Percentiles rank a stretch among this genome's conserved stretches.
Conservation (phyloP, 2,888 invertebrate species). For the Apamea sordens region DNA sequence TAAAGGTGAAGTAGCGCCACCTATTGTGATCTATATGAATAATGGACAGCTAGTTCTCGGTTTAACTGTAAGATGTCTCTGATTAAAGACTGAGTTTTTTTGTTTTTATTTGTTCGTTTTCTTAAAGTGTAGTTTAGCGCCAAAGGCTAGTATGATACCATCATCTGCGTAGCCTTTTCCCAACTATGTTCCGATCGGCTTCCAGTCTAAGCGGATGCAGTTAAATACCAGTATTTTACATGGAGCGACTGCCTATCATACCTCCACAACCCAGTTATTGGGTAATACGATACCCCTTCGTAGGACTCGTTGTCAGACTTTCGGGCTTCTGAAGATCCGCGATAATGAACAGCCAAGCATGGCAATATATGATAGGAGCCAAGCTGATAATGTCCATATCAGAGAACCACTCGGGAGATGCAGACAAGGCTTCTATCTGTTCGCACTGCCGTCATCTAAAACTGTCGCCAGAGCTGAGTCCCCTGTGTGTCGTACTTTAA, state of each 20-base stretch:
- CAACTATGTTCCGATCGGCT: neutral
- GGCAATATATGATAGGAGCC: too few relatives aligned
- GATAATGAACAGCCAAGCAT: neutral
- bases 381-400: neutral
- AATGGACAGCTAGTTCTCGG: conserved; percentile 2
- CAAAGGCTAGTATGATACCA: neutral
- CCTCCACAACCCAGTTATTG: neutral
- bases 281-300: neutral
- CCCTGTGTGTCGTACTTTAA: too few relatives aligned
- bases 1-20: conserved; percentile 10
- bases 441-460: too few relatives aligned
- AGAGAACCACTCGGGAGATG: neutral
- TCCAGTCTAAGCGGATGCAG: neutral
- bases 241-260: neutral
- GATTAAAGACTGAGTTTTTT: conserved; percentile 38
- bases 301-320: neutral
- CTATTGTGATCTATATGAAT: conserved; percentile 28
- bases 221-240: neutral
- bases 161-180: neutral
- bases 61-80: conserved; percentile 53
- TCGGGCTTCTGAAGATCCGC: neutral
- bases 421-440: neutral
- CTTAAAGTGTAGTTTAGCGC: neutral
- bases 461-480: too few relatives aligned
- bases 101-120: neutral